A percentile compares a stretch with the other conserved stretches of the same genome.
phyloP scores from a whole-genome alignment of 2,113 vertebrate species.

The Cololabis saira region DNA sequence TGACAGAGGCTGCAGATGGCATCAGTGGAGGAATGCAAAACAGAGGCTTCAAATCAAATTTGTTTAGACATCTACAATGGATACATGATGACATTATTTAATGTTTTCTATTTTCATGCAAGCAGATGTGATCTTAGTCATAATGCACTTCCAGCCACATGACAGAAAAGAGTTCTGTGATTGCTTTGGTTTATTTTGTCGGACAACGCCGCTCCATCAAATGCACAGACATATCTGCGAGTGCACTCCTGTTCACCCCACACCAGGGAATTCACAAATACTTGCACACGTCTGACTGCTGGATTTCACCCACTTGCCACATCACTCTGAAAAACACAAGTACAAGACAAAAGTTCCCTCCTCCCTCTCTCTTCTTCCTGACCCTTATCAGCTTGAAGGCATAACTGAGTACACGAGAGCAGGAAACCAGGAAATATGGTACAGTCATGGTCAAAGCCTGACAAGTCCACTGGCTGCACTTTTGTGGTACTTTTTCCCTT shows the following conservation, averaged over 20 bases:
- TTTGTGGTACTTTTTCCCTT: not conserved
- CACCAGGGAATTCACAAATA: slow-evolving; percentile 54
- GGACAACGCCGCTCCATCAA: not conserved
- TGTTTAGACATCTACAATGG: no score
- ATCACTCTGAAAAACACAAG: slow-evolving; percentile 3
- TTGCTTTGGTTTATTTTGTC: not conserved
- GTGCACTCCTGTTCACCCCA: slow-evolving; percentile 54
- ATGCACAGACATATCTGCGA: slow-evolving; percentile 34
- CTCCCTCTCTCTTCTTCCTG: not conserved
- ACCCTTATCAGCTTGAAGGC: slow-evolving; percentile 4
- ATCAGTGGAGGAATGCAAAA: slow-evolving; percentile 19
- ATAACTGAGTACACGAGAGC: not conserved
- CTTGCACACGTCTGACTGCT: slow-evolving; percentile 43
- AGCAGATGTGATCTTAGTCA: not conserved
- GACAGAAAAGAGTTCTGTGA: not conserved
- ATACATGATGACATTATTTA: no score
- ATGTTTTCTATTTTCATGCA: no score
- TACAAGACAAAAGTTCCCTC: not conserved
- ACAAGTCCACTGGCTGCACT: not conserved
- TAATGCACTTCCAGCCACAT: not conserved
- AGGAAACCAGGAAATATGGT: not conserved
- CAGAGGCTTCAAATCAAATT: slow-evolving; percentile 3
- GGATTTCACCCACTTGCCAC: slow-evolving; percentile 42
- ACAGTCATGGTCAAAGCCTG: not conserved
- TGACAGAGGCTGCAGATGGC: slow-evolving; percentile 9